Evolutionary conservation across 2,888 invertebrate species (phyloP).

Genomic region (Griposia aprilina): DNA sequence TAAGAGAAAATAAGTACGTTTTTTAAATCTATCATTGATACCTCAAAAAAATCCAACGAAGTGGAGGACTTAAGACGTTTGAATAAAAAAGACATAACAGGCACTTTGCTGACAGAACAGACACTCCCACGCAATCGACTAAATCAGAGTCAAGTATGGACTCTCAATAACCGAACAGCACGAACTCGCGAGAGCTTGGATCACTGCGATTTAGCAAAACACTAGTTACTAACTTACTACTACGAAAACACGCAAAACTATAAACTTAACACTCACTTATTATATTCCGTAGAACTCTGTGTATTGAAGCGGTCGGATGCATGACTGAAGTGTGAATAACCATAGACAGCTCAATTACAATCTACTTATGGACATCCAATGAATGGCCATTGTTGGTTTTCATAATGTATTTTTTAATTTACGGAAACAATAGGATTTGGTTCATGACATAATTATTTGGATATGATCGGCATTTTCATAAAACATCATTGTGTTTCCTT

Average conservation of each 20-base stretch:
- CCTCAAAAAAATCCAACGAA: neutral
- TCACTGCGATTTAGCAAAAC: constrained; percentile 31
- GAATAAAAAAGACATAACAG: neutral
- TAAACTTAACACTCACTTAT: constrained; percentile 43
- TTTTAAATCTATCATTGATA: neutral
- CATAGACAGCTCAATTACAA: neutral
- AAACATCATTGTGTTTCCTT: constrained; percentile 26
- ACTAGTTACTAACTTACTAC: constrained; percentile 14
- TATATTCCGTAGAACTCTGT: constrained; percentile 14
- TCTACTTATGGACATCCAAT: constrained; percentile 37
- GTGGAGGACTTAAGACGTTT: neutral
- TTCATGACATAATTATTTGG: constrained; percentile 48
- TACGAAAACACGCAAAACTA: constrained; percentile 1
- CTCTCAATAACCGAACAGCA: constrained; percentile 13
- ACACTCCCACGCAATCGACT: constrained; percentile 17
- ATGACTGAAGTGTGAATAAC: constrained; percentile 50
- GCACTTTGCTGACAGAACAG: neutral
- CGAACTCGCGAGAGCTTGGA: constrained; percentile 14
- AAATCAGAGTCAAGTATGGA: constrained; percentile 19
- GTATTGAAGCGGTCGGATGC: constrained; percentile 20
- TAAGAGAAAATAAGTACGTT: constrained; percentile 24
- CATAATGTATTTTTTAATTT: constrained; percentile 39
- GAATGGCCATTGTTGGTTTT: constrained; percentile 54
- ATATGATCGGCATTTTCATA: constrained; percentile 1
- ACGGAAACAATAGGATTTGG: constrained; percentile 21